phyloP scores from a whole-genome alignment of 2,888 invertebrate species.

The Polyploca ridens region DNA sequence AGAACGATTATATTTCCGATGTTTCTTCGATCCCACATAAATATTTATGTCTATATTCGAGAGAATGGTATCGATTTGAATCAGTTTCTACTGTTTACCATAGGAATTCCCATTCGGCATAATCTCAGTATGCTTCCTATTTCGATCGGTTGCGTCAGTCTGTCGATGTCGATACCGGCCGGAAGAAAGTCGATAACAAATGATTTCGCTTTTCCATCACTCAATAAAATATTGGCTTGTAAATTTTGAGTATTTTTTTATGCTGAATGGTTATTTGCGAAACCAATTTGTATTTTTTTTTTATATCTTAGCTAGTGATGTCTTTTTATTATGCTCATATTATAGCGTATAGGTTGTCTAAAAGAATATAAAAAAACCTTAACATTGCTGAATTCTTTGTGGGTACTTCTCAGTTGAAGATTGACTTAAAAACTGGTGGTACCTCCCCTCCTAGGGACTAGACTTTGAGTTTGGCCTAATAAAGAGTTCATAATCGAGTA shows the following conservation, averaged over 20 bases:
- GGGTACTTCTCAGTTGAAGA: too few relatives aligned
- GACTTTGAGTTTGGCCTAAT: too few relatives aligned
- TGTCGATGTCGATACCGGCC: slow-evolving; percentile 22
- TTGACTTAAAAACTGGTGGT: too few relatives aligned
- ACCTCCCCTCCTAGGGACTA: too few relatives aligned
- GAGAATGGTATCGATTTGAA: slow-evolving; percentile 29
- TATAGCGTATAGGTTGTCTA: too few relatives aligned
- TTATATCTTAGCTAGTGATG: too few relatives aligned
- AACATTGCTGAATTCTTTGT: too few relatives aligned
- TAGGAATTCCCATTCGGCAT: slow-evolving; percentile 37
- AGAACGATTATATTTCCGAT: not conserved
- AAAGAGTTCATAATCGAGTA: too few relatives aligned
- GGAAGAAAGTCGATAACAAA: slow-evolving; percentile 52
- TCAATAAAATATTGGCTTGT: slow-evolving; percentile 31
- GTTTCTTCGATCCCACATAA: slow-evolving; percentile 21
- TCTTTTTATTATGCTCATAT: too few relatives aligned
- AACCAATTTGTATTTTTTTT: not conserved
- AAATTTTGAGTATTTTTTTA: slow-evolving; percentile 13
- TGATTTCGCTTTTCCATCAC: slow-evolving; percentile 50
- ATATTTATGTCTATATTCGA: slow-evolving; percentile 30
- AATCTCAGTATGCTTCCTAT: slow-evolving; percentile 34
- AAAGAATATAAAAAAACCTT: too few relatives aligned
- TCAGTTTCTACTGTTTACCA: slow-evolving; percentile 38
- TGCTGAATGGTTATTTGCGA: slow-evolving; percentile 11
- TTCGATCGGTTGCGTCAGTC: slow-evolving; percentile 47